A percentile compares a stretch with the other conserved stretches of the same genome.
These are phyloP conservation scores for Petroica traversi DNA, from an alignment of 2,113 vertebrate species.

Conservation along the genomic window DNA sequence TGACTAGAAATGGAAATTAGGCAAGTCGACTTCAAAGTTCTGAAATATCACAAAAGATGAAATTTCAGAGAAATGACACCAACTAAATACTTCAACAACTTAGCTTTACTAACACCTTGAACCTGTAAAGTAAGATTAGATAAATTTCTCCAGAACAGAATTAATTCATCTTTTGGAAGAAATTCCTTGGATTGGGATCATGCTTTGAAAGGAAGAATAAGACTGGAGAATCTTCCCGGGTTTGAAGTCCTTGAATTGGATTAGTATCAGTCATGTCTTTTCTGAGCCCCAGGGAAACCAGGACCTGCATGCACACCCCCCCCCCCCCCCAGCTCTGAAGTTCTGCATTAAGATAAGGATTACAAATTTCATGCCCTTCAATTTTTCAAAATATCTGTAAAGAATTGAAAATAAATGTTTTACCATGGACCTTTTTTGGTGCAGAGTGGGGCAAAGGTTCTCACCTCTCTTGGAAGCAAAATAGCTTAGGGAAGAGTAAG, in stretches of 20 bases:
- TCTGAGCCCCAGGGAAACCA: neutral
- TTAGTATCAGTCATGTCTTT: neutral
- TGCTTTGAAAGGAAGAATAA: neutral
- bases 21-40: neutral
- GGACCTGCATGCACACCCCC: neutral
- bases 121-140: neutral
- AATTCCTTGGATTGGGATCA: neutral
- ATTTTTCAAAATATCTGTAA: neutral
- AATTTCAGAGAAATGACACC: neutral
- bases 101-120: neutral
- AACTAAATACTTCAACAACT: neutral
- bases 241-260: neutral
- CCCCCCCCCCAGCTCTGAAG: neutral
- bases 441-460: neutral
- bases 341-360: neutral
- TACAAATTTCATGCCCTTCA: neutral
- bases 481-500: neutral
- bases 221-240: neutral
- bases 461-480: neutral
- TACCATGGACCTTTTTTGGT: accelerated
- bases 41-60: neutral
- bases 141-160: neutral
- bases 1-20: conserved; percentile 31
- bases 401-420: neutral
- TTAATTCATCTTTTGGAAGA: neutral